Percentiles rank a stretch among this genome's conserved stretches.
Conservation (phyloP, 2,888 invertebrate genomes). For the Noctua fimbriata region DNA sequence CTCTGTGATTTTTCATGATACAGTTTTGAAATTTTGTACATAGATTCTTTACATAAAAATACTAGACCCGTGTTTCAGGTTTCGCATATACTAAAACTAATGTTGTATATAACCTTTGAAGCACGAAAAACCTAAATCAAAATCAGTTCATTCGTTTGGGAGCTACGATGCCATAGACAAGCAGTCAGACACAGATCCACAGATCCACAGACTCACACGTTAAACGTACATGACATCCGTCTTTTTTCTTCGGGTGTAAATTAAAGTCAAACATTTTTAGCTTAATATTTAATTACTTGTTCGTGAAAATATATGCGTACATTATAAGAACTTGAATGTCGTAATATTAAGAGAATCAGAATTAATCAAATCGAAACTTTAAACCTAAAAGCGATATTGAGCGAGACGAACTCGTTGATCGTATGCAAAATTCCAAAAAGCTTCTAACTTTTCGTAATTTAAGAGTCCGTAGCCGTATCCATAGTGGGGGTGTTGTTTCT, state of each 20-base stretch:
- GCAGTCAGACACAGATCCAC: neutral
- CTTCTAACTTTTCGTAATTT: neutral
- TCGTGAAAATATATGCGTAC: constrained; percentile 5
- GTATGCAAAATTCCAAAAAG: neutral
- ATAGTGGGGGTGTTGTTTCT: neutral
- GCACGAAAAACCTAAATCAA: neutral
- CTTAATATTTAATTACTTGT: neutral
- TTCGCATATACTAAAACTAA: no score
- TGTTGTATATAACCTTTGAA: neutral
- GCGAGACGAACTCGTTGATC: neutral
- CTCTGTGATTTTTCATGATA: no score
- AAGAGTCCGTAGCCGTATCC: neutral
- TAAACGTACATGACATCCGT: neutral
- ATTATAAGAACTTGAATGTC: neutral
- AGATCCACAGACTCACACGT: neutral
- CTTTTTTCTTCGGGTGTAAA: neutral
- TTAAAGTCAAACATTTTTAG: neutral
- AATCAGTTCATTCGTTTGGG: neutral
- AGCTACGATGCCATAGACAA: neutral
- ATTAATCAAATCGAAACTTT: neutral
- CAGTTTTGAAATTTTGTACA: no score
- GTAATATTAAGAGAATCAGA: neutral
- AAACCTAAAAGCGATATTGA: neutral
- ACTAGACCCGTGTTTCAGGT: no score
- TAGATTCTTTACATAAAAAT: no score